Evolutionary conservation across 2,888 invertebrate genomes (phyloP).

Genomic region (Xestia rhomboidea): DNA sequence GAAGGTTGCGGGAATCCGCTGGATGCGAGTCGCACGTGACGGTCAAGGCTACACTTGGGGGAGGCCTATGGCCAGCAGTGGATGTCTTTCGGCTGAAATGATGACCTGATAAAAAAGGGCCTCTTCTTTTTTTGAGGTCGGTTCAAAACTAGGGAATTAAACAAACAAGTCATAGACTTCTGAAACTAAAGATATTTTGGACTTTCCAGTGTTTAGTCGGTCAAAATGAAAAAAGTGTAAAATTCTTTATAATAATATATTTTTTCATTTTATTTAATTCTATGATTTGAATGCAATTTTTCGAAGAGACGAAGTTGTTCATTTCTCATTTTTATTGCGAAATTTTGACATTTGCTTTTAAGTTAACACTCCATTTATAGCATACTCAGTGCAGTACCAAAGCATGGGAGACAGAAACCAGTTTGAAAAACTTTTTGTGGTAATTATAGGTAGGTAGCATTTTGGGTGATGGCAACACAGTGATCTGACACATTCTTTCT

Average conservation of each 20-base stretch:
- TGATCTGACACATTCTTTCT: slow-evolving; percentile 11
- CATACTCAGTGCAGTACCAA: slow-evolving; percentile 9
- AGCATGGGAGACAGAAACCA: slow-evolving; percentile 24
- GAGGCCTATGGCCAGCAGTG: no score
- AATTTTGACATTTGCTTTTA: background rate
- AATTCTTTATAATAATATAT: no score
- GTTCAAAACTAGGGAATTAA: background rate
- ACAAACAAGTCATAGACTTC: background rate
- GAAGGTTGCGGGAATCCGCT: no score
- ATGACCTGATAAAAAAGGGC: background rate
- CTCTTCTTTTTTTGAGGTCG: background rate
- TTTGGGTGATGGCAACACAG: slow-evolving; percentile 1
- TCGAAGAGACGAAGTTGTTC: background rate
- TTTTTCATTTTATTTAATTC: no score
- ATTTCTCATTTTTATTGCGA: background rate
- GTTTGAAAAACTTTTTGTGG: slow-evolving; percentile 26
- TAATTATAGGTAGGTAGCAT: slow-evolving; percentile 14
- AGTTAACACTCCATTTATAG: slow-evolving; percentile 24
- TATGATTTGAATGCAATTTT: background rate
- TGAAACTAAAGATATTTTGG: background rate
- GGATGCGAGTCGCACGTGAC: no score
- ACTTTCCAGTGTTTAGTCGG: background rate
- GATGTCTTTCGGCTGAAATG: no score
- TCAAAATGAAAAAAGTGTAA: background rate
- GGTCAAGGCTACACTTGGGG: no score